A percentile compares a stretch with the other conserved stretches of the same genome.
Conservation (phyloP, 2,113 vertebrate species). For the cat (Felis catus) region F.catus_Fca126_mat1.0 CM031423.1:3193501-3194000, state of each 20-base stretch:
- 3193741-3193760: accelerated
- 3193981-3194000: too few species aligned
- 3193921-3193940: too few species aligned
- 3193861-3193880: too few species aligned
- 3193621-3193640: too few species aligned
- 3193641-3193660: neutral
- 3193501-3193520: accelerated
- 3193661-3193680: neutral
- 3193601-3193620: accelerated
- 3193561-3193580: too few species aligned
- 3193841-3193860: neutral
- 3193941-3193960: neutral
- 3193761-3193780: accelerated
- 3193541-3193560: neutral
- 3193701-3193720: neutral
- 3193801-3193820: neutral
- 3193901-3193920: neutral
- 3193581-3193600: accelerated
- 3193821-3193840: accelerated
- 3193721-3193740: neutral
- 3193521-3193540: too few species aligned
- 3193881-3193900: neutral
- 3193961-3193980: neutral
- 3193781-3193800: neutral
- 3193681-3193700: neutral